Base-by-base conservation (phyloP, 2,113 vertebrate species). In the Oncorhynchus kisutch region DNA sequence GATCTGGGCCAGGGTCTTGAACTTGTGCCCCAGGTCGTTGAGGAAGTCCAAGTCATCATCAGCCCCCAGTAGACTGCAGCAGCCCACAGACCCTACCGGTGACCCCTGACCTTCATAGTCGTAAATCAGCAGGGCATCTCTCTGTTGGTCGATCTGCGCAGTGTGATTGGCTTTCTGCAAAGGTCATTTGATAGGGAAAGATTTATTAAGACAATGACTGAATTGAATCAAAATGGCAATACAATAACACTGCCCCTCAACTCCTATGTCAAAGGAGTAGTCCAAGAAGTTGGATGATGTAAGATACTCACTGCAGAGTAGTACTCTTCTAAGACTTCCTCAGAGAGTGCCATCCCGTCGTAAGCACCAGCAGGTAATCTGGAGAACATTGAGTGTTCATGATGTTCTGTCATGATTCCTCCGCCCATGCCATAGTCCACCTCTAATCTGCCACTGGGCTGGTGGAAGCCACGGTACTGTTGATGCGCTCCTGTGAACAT, bases 1-100 rank as follows among this genome's bases (percentile, higher is more conserved):
- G 82, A 99, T 94, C 85, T 96, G 94, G 45, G 97, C 98, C 18
- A 99, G 83, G 3, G 95, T 96, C 89, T 93, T 96, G 85, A 99
- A 99, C 91, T 96, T 96, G 22, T 94, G 93, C 67, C 94, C 96
- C 16, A 99, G 86, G 16, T 96, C 94, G 81, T 98, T 88, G 71
- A 99, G 94, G 82, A 94, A 97, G 0, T 89, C 89, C 62, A 98
- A 95, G 22, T 97, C 95, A 24, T 93, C 76, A 1, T 96, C 94
- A 34, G 95, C 95, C 25, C 95, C 93, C 34, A 96, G 92, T 80
- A 95, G 92, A 80, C 94, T 96, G 88, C 96, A 98, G 88, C 96
- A 96, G 20, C 96, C 96, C 3, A 97, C 88, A 0, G 97, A 98
- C 64, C 96, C 96, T 16, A 92, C 92, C 0, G 88, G 92, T 5